Evolutionary conservation across 2,113 vertebrate genomes (phyloP).

Genomic region (Garra rufa): DNA sequence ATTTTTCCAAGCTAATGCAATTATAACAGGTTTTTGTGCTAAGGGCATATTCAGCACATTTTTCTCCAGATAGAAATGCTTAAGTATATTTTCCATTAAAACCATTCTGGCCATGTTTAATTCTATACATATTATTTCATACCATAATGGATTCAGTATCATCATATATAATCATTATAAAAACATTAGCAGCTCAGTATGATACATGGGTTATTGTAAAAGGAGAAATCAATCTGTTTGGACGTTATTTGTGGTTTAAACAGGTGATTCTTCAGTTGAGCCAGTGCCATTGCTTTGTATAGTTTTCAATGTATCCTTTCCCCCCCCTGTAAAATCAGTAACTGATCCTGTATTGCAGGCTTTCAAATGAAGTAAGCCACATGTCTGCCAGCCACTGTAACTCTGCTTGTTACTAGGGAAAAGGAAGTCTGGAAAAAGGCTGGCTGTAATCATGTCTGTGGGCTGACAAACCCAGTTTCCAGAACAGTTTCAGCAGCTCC

Average conservation of each 20-base stretch:
- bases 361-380: slow-evolving; percentile 27
- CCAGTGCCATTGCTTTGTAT: background rate
- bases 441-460: slow-evolving; percentile 35
- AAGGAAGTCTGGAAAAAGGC: slow-evolving; percentile 54
- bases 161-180: slow-evolving; percentile 6
- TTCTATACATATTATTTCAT: background rate
- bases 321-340: slow-evolving; percentile 16
- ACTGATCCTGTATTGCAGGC: slow-evolving; percentile 38
- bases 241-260: background rate
- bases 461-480: slow-evolving; percentile 17
- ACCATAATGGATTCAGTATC: background rate
- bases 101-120: background rate
- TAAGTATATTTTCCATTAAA: background rate
- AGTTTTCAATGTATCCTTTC: background rate
- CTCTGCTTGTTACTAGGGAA: slow-evolving; percentile 34
- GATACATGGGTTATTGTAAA: background rate
- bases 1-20: background rate
- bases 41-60: background rate
- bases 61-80: background rate
- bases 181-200: background rate
- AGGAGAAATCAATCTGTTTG: background rate
- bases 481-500: slow-evolving; percentile 9
- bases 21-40: background rate
- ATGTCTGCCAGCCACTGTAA: slow-evolving; percentile 32
- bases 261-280: background rate